Base-by-base conservation (phyloP, 2,888 invertebrate species). In the Cetonia aurata region DNA sequence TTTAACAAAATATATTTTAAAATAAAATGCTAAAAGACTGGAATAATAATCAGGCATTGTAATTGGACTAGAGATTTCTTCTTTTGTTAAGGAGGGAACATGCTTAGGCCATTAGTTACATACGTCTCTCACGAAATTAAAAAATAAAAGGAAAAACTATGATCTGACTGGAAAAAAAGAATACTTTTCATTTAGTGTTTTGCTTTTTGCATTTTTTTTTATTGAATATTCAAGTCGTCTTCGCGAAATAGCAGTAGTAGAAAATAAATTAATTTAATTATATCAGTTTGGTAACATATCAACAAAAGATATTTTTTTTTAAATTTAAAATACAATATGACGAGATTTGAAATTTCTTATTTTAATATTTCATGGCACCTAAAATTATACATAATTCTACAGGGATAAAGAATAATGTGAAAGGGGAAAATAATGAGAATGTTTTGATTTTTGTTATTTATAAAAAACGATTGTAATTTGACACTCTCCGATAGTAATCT, bases 1-100 rank as follows among this genome's bases (percentile, higher is more conserved):
- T 68, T 73, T 59, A 73, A 73, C 73, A 69, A 74, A 70, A 70
- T 67, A 70, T 71, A 72, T 69, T 73, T 62, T 33, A 50, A 44
- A 60, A 60, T 62, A 37, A 50, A 76, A 76, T 74, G 75, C 74
- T 76, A 76, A 57, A 37, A 75, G 69, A 79, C 76, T 80, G 80
- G 79, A 80, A 81, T 78, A 79, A 77, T 77, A 74, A 76, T 74
- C 75, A 74, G 79, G 70, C 70, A 67, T 74, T 70, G 79, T 79
- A 25, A 80, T 79, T 83, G 83, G 85, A 85, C 84, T 84, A 84
- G 84, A 85, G 55, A 37, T 67, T 53, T 44, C 79, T 80, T n/a
- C 4, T 81, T 60, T 12, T 33, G 13, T 37, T 56, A 74, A 84
- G 85, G 85, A 84, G 84, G 85, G 85, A 84, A 84, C 84, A 81